Conservation (phyloP, 2,797 vertebrate species). For the Mergus octosetaceus region DNA sequence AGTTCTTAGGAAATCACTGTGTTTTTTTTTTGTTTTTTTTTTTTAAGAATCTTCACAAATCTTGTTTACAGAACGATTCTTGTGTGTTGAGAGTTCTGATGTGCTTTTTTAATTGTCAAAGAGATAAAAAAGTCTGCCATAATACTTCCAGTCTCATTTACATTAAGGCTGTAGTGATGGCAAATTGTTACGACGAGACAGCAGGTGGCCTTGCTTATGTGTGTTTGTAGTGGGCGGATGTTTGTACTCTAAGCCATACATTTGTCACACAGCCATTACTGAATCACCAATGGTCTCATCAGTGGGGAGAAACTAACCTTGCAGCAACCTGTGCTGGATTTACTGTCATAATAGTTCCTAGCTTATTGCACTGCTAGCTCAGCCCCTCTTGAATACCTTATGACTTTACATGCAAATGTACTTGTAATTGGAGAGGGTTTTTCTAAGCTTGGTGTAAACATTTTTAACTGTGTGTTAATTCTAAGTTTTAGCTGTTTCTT, state of each 20-base stretch:
- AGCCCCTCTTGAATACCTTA: neutral
- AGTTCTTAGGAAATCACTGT: neutral
- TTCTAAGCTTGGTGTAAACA: neutral
- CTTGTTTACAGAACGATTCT: neutral
- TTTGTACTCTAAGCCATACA: neutral
- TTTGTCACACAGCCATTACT: neutral
- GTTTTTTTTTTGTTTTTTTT: neutral
- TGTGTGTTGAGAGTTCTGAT: neutral
- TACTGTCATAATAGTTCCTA: neutral
- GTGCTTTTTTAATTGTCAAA: neutral
- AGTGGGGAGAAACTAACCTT: neutral
- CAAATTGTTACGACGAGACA: neutral
- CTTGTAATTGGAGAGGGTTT: neutral
- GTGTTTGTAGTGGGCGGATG: neutral
- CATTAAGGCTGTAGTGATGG: neutral
- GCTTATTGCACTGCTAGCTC: neutral
- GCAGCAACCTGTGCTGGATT: neutral
- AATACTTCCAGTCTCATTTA: neutral
- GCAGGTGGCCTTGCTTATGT: neutral
- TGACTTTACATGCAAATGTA: neutral
- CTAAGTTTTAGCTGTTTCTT: neutral
- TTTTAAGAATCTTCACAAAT: neutral
- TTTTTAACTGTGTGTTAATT: neutral
- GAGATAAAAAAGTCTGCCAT: neutral
- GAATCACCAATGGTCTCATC: neutral